Evolutionary conservation across 2,113 vertebrate species (phyloP).

Genomic region (Corythornis madagascariensis): DNA sequence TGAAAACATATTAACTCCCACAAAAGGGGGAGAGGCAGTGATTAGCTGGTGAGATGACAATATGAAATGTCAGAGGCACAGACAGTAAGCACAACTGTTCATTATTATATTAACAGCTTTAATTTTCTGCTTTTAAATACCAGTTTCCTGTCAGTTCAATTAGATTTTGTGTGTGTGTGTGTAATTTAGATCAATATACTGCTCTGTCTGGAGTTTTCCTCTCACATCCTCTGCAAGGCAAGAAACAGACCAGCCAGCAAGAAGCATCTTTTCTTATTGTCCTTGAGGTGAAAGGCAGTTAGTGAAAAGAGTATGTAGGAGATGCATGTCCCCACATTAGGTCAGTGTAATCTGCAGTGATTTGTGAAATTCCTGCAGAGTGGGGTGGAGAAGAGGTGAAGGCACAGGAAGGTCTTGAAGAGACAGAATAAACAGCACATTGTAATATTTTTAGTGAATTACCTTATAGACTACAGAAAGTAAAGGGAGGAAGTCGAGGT

Average conservation of each 20-base stretch:
- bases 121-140: constrained; percentile 74
- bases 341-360: constrained; percentile 26
- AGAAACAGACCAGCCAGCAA: not conserved
- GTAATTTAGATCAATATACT: constrained; percentile 71
- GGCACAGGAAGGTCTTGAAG: constrained; percentile 9
- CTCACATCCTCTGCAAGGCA: not conserved
- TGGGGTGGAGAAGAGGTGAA: not conserved
- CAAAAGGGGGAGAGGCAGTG: constrained; percentile 45
- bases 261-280: constrained; percentile 2
- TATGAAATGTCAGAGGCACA: constrained; percentile 67
- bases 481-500: not conserved
- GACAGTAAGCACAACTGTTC: constrained; percentile 71
- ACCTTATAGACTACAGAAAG: not conserved
- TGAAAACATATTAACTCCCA: constrained; percentile 68
- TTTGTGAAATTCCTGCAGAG: constrained; percentile 34
- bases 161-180: constrained; percentile 50
- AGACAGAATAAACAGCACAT: constrained; percentile 28
- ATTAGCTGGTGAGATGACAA: constrained; percentile 70
- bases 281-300: constrained; percentile 51
- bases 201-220: constrained; percentile 32
- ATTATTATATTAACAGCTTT: constrained; percentile 73
- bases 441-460: constrained; percentile 35
- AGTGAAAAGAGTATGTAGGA: constrained; percentile 39
- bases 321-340: not conserved
- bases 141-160: constrained; percentile 63